phyloP scores from a whole-genome alignment of 2,888 invertebrate species.

The Parnassius mnemosyne region DNA sequence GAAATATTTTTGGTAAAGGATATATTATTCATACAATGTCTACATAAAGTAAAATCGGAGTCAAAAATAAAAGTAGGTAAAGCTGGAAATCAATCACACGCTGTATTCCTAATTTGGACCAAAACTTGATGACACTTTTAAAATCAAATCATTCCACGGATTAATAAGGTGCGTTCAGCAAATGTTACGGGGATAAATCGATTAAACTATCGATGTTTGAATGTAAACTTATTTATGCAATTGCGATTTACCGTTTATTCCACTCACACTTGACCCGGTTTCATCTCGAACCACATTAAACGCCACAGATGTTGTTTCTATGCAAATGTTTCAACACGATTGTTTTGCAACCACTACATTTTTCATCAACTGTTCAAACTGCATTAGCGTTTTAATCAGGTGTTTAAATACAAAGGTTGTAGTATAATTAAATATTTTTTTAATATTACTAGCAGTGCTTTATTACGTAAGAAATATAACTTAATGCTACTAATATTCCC shows the following conservation, averaged over 20 bases:
- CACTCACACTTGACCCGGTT: slow-evolving; percentile 44
- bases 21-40: no score
- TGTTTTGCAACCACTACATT: neutral
- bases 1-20: no score
- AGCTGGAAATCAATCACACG: slow-evolving; percentile 5
- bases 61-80: no score
- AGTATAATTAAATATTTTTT: no score
- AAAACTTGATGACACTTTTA: slow-evolving; percentile 5
- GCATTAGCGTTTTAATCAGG: no score
- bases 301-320: slow-evolving; percentile 34
- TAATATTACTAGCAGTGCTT: no score
- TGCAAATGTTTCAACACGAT: slow-evolving; percentile 26
- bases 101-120: slow-evolving; percentile 7
- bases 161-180: neutral
- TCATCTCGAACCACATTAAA: slow-evolving; percentile 44
- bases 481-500: no score
- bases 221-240: slow-evolving; percentile 51
- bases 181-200: slow-evolving; percentile 1
- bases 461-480: no score
- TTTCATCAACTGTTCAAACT: no score
- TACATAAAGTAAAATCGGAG: no score
- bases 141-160: slow-evolving; percentile 1
- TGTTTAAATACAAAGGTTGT: no score
- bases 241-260: slow-evolving; percentile 51
- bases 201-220: slow-evolving; percentile 26